These are phyloP conservation scores for Lophius americanus DNA, from an alignment of 2,797 vertebrate genomes.

Conservation along the genomic window DNA sequence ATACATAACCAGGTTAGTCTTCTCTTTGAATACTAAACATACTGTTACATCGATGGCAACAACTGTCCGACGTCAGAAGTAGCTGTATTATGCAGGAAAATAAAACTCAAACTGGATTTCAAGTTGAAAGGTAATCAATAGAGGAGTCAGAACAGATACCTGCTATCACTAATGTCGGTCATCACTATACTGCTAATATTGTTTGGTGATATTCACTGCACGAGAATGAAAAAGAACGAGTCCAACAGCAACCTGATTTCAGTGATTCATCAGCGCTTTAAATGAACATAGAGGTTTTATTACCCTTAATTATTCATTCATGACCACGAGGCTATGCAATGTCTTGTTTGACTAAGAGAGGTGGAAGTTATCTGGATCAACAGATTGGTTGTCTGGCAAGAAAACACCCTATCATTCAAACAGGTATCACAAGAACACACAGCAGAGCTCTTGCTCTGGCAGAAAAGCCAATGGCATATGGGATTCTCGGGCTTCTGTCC, in stretches of 20 bases:
- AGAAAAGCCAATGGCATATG: slow-evolving; percentile 10
- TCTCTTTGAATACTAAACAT: not conserved
- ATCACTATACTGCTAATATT: not conserved
- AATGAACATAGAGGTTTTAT: slow-evolving; percentile 8
- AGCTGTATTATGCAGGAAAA: no score
- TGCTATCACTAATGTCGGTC: not conserved
- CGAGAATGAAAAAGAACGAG: not conserved
- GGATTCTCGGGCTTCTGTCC: slow-evolving; percentile 5
- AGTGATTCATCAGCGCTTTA: not conserved
- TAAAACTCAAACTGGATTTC: no score
- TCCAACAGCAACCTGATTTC: slow-evolving; percentile 2
- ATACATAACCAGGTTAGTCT: no score
- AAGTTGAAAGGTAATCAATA: slow-evolving; percentile 7
- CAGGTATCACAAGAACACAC: slow-evolving; percentile 10
- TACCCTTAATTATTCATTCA: no score
- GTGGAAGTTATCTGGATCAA: slow-evolving; percentile 10
- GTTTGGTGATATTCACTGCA: not conserved
- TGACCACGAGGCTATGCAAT: no score
- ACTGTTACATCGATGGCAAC: not conserved
- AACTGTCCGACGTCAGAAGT: not conserved
- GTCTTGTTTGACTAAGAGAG: slow-evolving; percentile 6
- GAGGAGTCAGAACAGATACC: slow-evolving; percentile 6
- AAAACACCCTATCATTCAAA: slow-evolving; percentile 20
- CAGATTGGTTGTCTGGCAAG: not conserved
- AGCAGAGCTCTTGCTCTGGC: no score